Conservation (phyloP, 2,888 invertebrate species). For the Microplitis manilae region DNA sequence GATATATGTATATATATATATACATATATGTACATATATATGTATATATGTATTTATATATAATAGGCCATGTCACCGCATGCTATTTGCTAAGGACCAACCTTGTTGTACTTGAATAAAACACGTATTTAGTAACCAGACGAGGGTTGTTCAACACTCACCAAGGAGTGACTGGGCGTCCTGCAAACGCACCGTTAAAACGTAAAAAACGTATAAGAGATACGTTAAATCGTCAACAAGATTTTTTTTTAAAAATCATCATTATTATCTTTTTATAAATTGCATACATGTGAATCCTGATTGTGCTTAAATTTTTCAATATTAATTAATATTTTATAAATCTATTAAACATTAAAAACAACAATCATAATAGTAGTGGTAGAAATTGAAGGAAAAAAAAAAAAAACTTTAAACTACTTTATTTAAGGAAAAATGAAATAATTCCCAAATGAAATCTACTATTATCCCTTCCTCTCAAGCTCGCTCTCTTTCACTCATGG, state of each 20-base stretch:
- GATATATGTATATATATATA: conserved; percentile 52
- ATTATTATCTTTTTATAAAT: conserved; percentile 4
- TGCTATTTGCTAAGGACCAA: conserved; percentile 72
- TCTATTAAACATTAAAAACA: background rate
- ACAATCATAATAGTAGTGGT: background rate
- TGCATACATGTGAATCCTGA: conserved; percentile 61
- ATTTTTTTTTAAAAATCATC: conserved; percentile 6
- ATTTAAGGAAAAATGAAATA: background rate
- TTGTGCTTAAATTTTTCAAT: conserved; percentile 51
- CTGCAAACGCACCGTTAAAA: conserved; percentile 71
- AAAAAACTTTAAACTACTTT: background rate
- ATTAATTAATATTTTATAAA: conserved; percentile 41
- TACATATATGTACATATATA: conserved; percentile 52
- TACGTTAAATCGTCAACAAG: conserved; percentile 46
- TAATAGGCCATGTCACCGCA: conserved; percentile 71
- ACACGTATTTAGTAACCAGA: conserved; percentile 71
- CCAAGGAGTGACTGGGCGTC: conserved; percentile 70
- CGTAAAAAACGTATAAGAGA: conserved; percentile 63
- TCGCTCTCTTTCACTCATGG: conserved; percentile 40
- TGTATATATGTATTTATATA: conserved; percentile 50
- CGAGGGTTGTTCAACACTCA: conserved; percentile 70
- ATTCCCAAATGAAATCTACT: conserved; percentile 11
- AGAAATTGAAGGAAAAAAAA: conserved; percentile 3
- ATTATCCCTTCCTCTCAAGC: background rate
- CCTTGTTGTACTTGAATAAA: conserved; percentile 71